Base-by-base conservation (phyloP, 1,140 invertebrate genomes). In the Heterodera schachtii region DNA sequence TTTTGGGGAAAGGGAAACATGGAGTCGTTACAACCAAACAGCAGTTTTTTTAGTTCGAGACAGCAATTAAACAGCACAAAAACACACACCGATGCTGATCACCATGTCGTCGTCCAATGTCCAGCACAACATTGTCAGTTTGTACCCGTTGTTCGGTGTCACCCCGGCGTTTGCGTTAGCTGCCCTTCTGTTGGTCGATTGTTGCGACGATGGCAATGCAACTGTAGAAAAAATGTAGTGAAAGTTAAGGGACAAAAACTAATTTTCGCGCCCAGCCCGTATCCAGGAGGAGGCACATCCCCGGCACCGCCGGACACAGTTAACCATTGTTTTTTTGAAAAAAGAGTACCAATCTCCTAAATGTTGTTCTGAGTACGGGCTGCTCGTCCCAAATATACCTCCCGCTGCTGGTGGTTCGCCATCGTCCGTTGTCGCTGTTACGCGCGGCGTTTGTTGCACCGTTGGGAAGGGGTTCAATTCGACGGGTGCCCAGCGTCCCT, bases 111-210 rank as follows among this genome's bases (percentile, higher is more conserved):
- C 96, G 78, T 95, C 95, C 69, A 92, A 91, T 91, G 94, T 95
- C 97, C 97, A 99, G 52, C 93, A 93, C 4, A 98, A 95, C 96
- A 98, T 98, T 1, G 95, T 96, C 1, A 98, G 96, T 69, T 49
- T 78, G 66, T 73, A 67, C 21, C 31, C 69, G 69, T 71, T 71
- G 21, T 71, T 71, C 44, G 69, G 1, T 41, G 60, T 70, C 52
- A 19, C 76, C 41, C 64, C 70, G 5, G 41, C 46, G 19, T 66
- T 82, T n/a, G 31, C 70, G 44, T 83, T 83, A 21, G 21, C 69
- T 3, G 31, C 5, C 43, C 44, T 67, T 83, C 57, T 52, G 49
- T 52, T 52, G 16, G 57, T 5, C 19, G 16, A 19, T 64, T 52
- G 52, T 3, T 52, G 52, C 52, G 52, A 52, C 16, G 57, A 5